A percentile compares a stretch with the other conserved stretches of the same genome.
Conservation (phyloP, 2,797 vertebrate species). For the Spea hammondii region DNA sequence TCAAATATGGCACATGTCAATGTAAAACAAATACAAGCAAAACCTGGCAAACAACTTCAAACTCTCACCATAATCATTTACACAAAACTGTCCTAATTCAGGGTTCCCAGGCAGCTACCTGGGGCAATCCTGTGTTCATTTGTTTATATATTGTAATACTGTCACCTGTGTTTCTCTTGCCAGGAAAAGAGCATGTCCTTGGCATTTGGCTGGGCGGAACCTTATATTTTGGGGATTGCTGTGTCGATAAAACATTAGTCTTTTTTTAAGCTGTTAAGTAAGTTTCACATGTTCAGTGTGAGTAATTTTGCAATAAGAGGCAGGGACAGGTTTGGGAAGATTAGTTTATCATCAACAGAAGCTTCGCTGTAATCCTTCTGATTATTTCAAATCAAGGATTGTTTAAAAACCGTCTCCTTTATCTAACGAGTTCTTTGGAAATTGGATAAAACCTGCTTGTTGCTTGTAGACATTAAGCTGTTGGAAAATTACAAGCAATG, state of each 20-base stretch:
- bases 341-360: conserved; percentile 46
- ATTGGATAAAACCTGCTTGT: conserved; percentile 2
- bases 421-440: conserved; percentile 31
- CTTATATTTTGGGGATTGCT: conserved; percentile 30
- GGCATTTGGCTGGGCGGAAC: conserved; percentile 59
- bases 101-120: no score
- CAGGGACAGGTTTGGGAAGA: conserved; percentile 31
- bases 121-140: no score
- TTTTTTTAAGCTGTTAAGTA: conserved; percentile 54
- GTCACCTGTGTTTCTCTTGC: conserved; percentile 1
- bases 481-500: conserved; percentile 2
- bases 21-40: no score
- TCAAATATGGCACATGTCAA: no score
- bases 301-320: conserved; percentile 50
- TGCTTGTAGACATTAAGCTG: background rate
- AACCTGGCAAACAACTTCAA: no score
- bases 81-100: no score
- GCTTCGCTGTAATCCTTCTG: background rate
- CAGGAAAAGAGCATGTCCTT: conserved; percentile 58
- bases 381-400: conserved; percentile 18
- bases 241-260: conserved; percentile 28
- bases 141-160: background rate
- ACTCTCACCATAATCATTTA: no score
- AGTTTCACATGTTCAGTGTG: conserved; percentile 14
- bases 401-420: background rate